Evolutionary conservation across 1,140 invertebrate genomes (phyloP), one percentile per base, ranked within the genome.

Genomic region (Drosophila pachea): DNA sequence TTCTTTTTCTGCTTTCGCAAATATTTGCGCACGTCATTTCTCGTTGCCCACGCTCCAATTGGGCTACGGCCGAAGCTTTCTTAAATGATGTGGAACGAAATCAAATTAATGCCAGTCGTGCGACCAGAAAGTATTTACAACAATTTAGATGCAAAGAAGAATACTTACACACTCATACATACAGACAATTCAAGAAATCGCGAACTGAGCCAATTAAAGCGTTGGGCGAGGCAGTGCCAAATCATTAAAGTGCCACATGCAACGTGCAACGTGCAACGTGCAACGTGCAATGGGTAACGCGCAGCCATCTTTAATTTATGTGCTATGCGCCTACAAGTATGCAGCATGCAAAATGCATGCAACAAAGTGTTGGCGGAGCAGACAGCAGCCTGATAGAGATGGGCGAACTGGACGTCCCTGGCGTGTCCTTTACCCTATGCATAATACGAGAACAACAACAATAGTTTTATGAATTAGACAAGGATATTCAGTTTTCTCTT

Each of bases 61-160:
- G 38, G 33, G 31, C 0, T 73, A 64, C 61, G 74, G 61, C 56
- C 73, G 67, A 32, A 53, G 81, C 47, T 71, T 69, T 67, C 72
- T 78, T 69, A 84, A 84, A 84, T 84, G 76, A 74, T 74, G 76
- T 68, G 81, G 75, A 86, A 86, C 14, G 38, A 81, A 84, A 84
- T 84, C 73, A 84, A 77, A 84, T 84, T 84, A 84, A 77, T 78
- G 81, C 70, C 78, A 82, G 78, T 59, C 73, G 77, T 82, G 77
- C 66, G 73, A 56, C 36, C 64, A 56, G 47, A 55, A 68, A 62
- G 43, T 59, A 58, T 64, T 65, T 54, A 45, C 40, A 56, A 61
- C 62, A 36, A 66, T 65, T 32, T 47, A 36, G 12, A 11, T 16
- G 48, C 31, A 9, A 31, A 48, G 8, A 11, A 22, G 22, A 22